Percentiles rank a stretch among this genome's conserved stretches.
Evolutionary conservation across 2,797 vertebrate genomes (phyloP).

Genomic region (Typhlichthys eigenmanni): DNA sequence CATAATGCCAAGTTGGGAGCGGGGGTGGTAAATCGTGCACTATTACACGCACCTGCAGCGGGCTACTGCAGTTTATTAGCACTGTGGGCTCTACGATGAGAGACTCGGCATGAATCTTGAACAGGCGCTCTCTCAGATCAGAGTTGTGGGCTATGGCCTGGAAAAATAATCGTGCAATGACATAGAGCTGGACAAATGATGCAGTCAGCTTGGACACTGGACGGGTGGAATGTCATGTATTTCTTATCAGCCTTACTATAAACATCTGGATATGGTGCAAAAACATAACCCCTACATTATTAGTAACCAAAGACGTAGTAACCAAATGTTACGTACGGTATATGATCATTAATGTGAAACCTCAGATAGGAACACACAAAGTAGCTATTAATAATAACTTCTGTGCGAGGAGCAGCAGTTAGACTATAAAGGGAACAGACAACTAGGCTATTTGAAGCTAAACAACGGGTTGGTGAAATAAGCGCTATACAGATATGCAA

Average conservation of each 20-base stretch:
- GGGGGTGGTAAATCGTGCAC: slow-evolving; percentile 46
- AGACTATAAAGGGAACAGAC: slow-evolving; percentile 24
- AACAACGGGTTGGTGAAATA: slow-evolving; percentile 33
- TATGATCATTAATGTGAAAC: slow-evolving; percentile 1
- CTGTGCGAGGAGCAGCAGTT: slow-evolving; percentile 23
- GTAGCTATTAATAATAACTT: slow-evolving; percentile 10
- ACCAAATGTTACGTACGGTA: background rate
- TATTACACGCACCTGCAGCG: slow-evolving; percentile 89
- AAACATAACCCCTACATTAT: too few relatives aligned
- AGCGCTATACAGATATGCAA: background rate
- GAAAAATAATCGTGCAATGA: slow-evolving; percentile 65
- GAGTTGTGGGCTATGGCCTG: slow-evolving; percentile 95
- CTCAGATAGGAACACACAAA: slow-evolving; percentile 9
- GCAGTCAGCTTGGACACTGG: background rate
- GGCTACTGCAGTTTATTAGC: slow-evolving; percentile 84
- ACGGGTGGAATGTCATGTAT: background rate
- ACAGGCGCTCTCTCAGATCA: slow-evolving; percentile 93
- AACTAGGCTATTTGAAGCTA: slow-evolving; percentile 23
- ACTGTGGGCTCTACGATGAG: slow-evolving; percentile 86
- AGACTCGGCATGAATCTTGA: slow-evolving; percentile 95
- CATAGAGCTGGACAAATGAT: slow-evolving; percentile 32
- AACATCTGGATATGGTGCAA: background rate
- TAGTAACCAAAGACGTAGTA: too few relatives aligned
- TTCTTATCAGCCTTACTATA: background rate
- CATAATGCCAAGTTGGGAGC: slow-evolving; percentile 21